Base-by-base conservation (phyloP, 2,797 vertebrate species). In the Syngnathus rostellatus region DNA sequence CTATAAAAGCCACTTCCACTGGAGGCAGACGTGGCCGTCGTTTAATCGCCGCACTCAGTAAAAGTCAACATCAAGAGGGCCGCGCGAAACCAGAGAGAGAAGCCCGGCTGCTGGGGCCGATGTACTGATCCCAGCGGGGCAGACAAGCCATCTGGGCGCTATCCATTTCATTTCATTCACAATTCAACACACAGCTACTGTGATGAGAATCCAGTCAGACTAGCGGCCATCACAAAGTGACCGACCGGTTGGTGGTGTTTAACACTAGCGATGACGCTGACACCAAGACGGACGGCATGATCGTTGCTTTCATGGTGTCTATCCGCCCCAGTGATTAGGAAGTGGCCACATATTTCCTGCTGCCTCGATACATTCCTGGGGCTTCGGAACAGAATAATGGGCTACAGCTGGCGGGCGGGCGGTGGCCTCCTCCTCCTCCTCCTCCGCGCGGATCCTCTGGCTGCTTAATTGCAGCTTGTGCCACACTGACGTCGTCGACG, bases 11-110 rank as follows among this genome's bases (percentile, higher is more conserved):
- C 58, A 81, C 71, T 81, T 78, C 78, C 31, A 31, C 31, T 31
- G 31, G 77, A 68, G 76, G 76, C 77, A 77, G 77, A 82, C 7
- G 80, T 83, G 78, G 80, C 80, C 77, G 74, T 75, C 76, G 71
- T 83, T 83, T 81, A 80, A 89, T 87, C 86, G 85, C 82, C 51
- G 68, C 2, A 17, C 77, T 81, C 72, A 85, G 83, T 86, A 87
- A 88, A 88, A 85, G 73, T 65, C 71, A 64, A 81, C 73, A 83
- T 84, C 81, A 80, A 85, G 72, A 65, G 77, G 53, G 17, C 19
- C 73, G 66, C 71, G 65, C 58, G 40, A 75, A 64, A 72, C 0
- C 50, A 51, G 64, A 62, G 68, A 60, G 76, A 61, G 72, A 74
- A 68, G 62, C 83, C 81, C 53, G 14, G 80, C 81, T 80, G 86